Evolutionary conservation across 2,797 vertebrate genomes (phyloP), one percentile per base, ranked within the genome.

Genomic region (Capromys pilorides): DNA sequence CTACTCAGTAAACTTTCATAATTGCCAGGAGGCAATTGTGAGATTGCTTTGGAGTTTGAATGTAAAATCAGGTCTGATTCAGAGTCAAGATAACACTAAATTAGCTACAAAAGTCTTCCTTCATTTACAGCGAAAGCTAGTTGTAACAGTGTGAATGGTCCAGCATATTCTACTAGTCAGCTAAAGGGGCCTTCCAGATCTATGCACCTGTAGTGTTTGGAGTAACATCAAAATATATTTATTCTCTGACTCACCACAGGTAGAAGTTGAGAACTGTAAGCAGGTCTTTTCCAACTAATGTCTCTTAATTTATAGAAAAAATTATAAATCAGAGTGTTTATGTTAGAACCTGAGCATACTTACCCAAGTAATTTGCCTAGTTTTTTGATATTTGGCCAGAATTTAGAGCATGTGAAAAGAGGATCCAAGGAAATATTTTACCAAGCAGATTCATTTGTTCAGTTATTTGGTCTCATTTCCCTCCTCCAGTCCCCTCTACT

Each of bases 21-120:
- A 66, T 77, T 81, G 19, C 18, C 26, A 45, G 45, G 45, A 45
- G 45, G 45, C 45, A 45, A 45, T 45, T 45, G 45, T 45, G 45
- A 45, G 5, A 2, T 49, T 91, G 22, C 45, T 89, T 82, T 93
- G 71, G 49, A 82, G 11, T 92, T 93, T 45, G 36, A 54, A 73
- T 90, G 14, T 88, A 85, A 78, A 93, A 66, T 93, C 45, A 93
- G 86, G 18, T 86, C 4, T 90, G 26, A 86, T 82, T 77, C 12
- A 85, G 39, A 80, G 49, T 90, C 87, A 91, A 90, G 66, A 86
- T 45, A 69, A 54, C 6, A 91, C 36, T 39, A 54, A 86, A 64
- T 66, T 61, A 84, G 24, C 69, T 92, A 22, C 31, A 24, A 88
- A 54, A 54, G 41, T 75, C n/a, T 83, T 18, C 39, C 26, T 62